phyloP scores from a whole-genome alignment of 2,797 vertebrate species.

The Carduelis carduelis region DNA sequence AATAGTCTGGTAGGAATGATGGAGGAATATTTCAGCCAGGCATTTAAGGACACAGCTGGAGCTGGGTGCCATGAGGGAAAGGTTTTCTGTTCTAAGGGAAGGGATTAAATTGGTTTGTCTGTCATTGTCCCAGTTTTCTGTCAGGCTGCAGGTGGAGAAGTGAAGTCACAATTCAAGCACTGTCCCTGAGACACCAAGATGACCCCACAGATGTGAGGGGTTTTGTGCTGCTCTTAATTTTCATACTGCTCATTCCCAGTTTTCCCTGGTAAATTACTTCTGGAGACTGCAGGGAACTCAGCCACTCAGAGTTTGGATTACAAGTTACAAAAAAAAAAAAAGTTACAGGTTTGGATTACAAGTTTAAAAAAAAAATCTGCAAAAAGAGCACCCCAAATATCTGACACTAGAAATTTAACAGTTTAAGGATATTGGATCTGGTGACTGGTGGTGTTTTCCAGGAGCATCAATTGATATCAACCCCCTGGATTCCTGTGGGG shows the following conservation, averaged over 20 bases:
- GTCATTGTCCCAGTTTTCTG: background rate
- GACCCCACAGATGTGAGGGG: background rate
- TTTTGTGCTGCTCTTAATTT: background rate
- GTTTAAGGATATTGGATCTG: background rate
- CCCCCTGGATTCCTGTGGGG: background rate
- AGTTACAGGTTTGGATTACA: too few species aligned
- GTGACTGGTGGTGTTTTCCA: background rate
- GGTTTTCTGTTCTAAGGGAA: background rate
- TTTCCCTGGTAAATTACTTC: background rate
- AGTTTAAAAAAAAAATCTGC: background rate
- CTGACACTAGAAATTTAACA: too few species aligned
- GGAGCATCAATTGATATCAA: background rate
- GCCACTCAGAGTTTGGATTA: rapidly evolving
- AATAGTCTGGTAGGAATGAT: background rate
- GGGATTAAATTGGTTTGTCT: background rate
- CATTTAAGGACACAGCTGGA: background rate
- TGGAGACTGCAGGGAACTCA: background rate
- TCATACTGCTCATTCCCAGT: background rate
- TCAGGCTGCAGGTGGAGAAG: background rate
- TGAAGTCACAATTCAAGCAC: background rate
- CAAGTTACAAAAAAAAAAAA: too few species aligned
- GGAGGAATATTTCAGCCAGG: background rate
- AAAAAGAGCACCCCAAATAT: background rate
- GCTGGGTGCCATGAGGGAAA: background rate
- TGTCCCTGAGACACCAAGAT: background rate